These are phyloP conservation scores for Pasiphila rectangulata DNA, from an alignment of 2,888 invertebrate genomes.

Conservation along the genomic window DNA sequence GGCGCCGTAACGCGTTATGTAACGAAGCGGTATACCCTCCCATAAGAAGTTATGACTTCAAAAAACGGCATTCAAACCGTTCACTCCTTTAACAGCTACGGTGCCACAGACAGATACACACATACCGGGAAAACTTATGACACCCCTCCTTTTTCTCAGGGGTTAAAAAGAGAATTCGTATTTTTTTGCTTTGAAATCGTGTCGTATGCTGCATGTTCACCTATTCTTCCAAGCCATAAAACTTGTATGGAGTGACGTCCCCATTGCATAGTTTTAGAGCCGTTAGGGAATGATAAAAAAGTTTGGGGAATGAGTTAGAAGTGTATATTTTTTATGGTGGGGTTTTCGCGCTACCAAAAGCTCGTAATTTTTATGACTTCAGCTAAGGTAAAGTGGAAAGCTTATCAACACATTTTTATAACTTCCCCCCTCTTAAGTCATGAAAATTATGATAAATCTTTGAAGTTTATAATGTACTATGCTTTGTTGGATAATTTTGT, in stretches of 20 bases:
- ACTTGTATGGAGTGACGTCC: conserved; percentile 69
- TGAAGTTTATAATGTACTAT: conserved; percentile 11
- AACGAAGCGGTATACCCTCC: no score
- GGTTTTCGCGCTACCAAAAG: conserved; percentile 28
- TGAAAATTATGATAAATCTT: conserved; percentile 22
- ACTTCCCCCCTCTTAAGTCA: conserved; percentile 18
- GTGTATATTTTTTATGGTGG: conserved; percentile 39
- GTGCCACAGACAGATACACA: no score
- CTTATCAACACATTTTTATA: conserved; percentile 24
- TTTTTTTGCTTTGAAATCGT: no score
- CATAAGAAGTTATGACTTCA: no score
- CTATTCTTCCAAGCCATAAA: conserved; percentile 69
- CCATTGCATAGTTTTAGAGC: conserved; percentile 63
- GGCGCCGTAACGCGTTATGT: no score
- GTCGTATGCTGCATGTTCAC: neutral
- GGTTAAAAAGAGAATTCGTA: no score
- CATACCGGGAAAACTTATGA: no score
- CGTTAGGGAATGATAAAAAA: conserved; percentile 63
- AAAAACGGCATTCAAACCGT: no score
- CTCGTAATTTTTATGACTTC: conserved; percentile 32
- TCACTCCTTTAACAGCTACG: no score
- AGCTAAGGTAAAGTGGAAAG: conserved; percentile 21
- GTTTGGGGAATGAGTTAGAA: conserved; percentile 45
- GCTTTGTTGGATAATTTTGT: conserved; percentile 1
- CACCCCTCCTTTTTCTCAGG: no score